Evolutionary conservation across 2,797 vertebrate species (phyloP), one percentile per base, ranked within the genome.

Genomic region (Platyrinchus mystaceus): DNA sequence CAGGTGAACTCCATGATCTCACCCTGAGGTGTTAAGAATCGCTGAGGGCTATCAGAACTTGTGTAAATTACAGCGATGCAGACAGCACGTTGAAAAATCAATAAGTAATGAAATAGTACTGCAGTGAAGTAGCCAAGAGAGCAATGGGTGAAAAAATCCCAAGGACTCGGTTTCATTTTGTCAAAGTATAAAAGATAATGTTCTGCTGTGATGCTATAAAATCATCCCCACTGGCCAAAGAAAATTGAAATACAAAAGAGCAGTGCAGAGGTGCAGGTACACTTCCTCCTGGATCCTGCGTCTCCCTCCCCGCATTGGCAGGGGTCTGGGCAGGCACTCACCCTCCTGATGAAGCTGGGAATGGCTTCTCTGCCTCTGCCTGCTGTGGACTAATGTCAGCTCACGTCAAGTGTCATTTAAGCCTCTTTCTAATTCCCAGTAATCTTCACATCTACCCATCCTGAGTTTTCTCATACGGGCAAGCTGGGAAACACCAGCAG

Each of bases 41-140:
- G 94, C 97, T 98, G 96, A 98, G 97, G 97, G 98, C 98, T 97
- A 96, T 96, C 96, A 98, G 97, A 97, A 98, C 97, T 97, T 97
- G 98, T 97, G 98, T 98, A 98, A 98, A 98, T 98, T 98, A 98
- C 97, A 98, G 95, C 95, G 96, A 97, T 97, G 97, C 97, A 97
- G 97, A 97, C 97, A 97, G 97, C 94, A 96, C 66, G 92, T 95
- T 94, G 97, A 94, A 97, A 98, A 98, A 98, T 98, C 98, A 98
- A 98, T 98, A 98, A 97, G 97, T 98, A 98, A 98, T 98, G 98
- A 98, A 98, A 98, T 97, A 97, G 97, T 98, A 97, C 96, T 96
- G 97, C 93, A 97, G 95, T 95, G 95, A 97, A 98, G 98, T 97
- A 97, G 97, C 97, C 97, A 98, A 97, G 97, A 97, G 97, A 98